These are phyloP conservation scores for Chiloscyllium punctatum DNA, from an alignment of 2,797 vertebrate genomes.

Conservation along the genomic window DNA sequence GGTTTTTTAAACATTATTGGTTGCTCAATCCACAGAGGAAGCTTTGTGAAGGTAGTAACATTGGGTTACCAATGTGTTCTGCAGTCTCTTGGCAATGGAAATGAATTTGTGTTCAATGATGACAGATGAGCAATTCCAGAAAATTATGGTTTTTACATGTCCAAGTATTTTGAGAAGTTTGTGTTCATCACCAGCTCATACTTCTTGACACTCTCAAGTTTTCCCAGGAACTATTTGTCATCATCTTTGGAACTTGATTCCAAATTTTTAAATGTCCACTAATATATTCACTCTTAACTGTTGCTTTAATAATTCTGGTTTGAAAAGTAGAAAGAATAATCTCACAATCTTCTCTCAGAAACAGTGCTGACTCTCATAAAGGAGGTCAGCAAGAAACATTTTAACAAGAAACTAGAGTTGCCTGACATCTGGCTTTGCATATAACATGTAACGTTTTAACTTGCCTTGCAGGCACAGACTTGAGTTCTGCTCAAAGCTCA, in stretches of 20 bases:
- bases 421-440: not conserved
- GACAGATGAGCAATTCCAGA: not conserved
- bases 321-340: not conserved
- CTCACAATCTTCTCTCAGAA: not conserved
- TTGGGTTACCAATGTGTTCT: not conserved
- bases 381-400: not conserved
- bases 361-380: not conserved
- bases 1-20: not conserved
- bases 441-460: not conserved
- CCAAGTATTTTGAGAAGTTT: not conserved
- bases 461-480: not conserved
- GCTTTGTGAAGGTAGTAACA: not conserved
- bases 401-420: not conserved
- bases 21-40: not conserved
- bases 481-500: not conserved
- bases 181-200: not conserved
- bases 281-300: not conserved
- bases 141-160: not conserved
- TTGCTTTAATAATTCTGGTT: not conserved
- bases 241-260: not conserved
- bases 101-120: not conserved
- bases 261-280: not conserved
- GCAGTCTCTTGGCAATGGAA: not conserved
- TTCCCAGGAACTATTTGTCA: not conserved
- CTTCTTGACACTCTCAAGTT: not conserved